phyloP scores from a whole-genome alignment of 2,888 invertebrate species.

The Hirtodrosophila confusa region DNA sequence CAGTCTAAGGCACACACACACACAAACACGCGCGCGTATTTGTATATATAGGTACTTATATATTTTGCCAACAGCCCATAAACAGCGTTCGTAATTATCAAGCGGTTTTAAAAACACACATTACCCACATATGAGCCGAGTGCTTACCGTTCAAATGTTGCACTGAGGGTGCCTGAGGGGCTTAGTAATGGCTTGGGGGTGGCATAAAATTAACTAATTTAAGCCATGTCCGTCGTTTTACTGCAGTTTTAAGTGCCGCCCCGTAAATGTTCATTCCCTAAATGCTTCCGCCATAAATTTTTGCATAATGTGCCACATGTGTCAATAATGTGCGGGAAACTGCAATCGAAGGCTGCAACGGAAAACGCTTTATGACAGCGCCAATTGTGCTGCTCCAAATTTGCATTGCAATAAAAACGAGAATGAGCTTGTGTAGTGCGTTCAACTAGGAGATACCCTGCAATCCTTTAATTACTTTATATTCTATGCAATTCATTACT shows the following conservation, averaged over 20 bases:
- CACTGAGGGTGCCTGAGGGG: too few species aligned
- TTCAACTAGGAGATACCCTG: too few species aligned
- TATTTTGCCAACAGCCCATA: conserved; percentile 37
- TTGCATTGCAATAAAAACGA: conserved; percentile 28
- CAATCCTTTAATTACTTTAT: too few species aligned
- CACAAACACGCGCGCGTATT: conserved; percentile 9
- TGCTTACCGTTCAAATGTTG: conserved; percentile 39
- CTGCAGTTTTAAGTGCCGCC: conserved; percentile 52
- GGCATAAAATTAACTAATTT: conserved; percentile 47
- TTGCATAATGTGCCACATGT: conserved; percentile 56
- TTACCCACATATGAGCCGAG: conserved; percentile 34
- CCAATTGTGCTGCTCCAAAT: conserved; percentile 13
- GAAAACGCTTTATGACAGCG: conserved; percentile 39
- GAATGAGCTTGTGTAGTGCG: too few species aligned
- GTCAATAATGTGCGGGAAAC: conserved; percentile 62
- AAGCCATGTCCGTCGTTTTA: conserved; percentile 41
- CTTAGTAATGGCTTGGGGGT: neutral
- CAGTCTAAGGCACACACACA: conserved; percentile 46
- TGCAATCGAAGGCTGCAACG: conserved; percentile 40
- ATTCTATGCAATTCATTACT: too few species aligned
- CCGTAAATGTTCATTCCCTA: conserved; percentile 51
- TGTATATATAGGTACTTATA: conserved; percentile 14
- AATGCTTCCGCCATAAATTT: conserved; percentile 59
- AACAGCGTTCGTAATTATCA: conserved; percentile 45
- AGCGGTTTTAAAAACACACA: conserved; percentile 18